Percentiles rank a stretch among this genome's conserved stretches.
Conservation (phyloP, 1,140 invertebrate species). For the Bacillus rossius region DNA sequence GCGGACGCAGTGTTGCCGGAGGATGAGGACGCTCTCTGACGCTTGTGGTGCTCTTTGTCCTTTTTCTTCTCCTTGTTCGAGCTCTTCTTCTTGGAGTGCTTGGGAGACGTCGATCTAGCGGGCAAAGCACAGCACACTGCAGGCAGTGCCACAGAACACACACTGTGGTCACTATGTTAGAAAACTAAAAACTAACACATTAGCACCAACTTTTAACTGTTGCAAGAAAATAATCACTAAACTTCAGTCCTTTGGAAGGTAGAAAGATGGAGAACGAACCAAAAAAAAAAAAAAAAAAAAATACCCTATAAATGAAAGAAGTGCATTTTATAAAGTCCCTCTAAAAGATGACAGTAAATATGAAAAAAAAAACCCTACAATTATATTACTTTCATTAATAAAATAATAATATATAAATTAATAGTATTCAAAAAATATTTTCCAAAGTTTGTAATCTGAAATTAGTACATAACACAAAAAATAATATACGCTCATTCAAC, state of each 20-base stretch:
- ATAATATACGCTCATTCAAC: too few relatives aligned
- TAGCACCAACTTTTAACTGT: neutral
- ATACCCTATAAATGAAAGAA: too few relatives aligned
- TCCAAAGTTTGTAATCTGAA: neutral
- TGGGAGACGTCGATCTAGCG: slow-evolving; percentile 18
- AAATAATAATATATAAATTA: neutral
- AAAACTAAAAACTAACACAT: neutral
- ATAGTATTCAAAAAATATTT: neutral
- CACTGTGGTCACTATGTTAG: neutral
- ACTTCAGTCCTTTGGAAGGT: too few relatives aligned
- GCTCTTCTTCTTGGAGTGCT: slow-evolving; percentile 15
- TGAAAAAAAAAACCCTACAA: too few relatives aligned
- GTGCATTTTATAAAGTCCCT: too few relatives aligned
- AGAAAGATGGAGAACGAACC: too few relatives aligned
- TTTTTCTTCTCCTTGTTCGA: slow-evolving; percentile 19
- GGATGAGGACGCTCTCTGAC: slow-evolving; percentile 10
- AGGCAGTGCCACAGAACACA: too few relatives aligned
- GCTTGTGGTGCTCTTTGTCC: slow-evolving; percentile 17
- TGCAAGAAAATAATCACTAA: neutral
- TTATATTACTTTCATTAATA: too few relatives aligned
- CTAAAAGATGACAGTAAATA: too few relatives aligned
- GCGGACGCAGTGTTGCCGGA: neutral
- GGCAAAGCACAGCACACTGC: neutral
- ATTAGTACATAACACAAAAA: neutral
- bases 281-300: too few relatives aligned